Evolutionary conservation across 2,888 invertebrate genomes (phyloP), one percentile per base, ranked within the genome.

Genomic region (Clostera curtula): DNA sequence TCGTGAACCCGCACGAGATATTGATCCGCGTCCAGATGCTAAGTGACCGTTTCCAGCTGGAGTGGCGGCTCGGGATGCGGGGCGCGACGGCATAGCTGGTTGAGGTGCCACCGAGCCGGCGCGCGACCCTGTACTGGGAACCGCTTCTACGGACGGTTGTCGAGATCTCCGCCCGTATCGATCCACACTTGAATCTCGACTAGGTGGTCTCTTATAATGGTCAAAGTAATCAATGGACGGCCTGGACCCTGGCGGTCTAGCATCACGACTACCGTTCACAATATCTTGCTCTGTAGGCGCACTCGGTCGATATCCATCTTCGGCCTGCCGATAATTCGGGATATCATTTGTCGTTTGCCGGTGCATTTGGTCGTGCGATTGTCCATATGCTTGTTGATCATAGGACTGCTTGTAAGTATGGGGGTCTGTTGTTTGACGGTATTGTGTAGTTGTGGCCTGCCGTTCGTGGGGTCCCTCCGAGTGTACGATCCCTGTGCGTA

Each of bases 151-250:
- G 8, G 93, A 93, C 15, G 93, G 87, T 60, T 93, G 93, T 33
- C 94, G 86, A 1, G 93, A 93, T 12, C 92, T 90, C 36, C 91
- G 85, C 3, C 90, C 88, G 60, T 91, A 93, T 36, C 92, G 87
- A 77, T 95, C 95, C 22, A 93, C 92, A 48, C 94, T 94, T 35
- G 92, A 90, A 65, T 95, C 94, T 61, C 95, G 86, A 79, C 95
- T 95, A 1, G 95, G 94, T 27, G 95, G 94, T 65, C 93, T 86
- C 72, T 95, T 94, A 72, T 97, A 97, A 65, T 97, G 97, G 72
- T 97, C 97, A 65, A 96, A 95, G 60, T 95, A 93, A 71, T 96
- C 95, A 60, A 93, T 93, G 49, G 93, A 92, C 6, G 92, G 74
- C 7, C 82, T 62, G 1, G 63, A 49, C n/a, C 70, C 71, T 11